Conservation (phyloP, 2,888 invertebrate species). For the Dasypolia templi region DNA sequence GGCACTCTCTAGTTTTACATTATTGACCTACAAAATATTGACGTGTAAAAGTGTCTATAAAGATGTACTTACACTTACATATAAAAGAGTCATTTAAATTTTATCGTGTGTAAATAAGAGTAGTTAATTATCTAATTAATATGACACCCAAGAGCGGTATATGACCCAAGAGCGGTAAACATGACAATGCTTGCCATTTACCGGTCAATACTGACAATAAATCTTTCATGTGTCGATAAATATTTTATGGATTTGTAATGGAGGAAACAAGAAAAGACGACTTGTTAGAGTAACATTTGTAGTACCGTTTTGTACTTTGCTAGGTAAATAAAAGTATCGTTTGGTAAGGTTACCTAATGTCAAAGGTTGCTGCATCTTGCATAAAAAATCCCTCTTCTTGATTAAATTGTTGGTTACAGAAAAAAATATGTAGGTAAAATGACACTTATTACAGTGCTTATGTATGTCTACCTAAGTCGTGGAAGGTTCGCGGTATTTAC, state of each 20-base stretch:
- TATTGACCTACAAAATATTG: too few relatives aligned
- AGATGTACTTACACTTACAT: too few relatives aligned
- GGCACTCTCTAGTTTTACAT: too few relatives aligned
- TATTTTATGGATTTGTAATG: constrained; percentile 33
- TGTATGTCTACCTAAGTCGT: not conserved
- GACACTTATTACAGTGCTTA: not conserved
- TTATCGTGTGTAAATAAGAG: constrained; percentile 33
- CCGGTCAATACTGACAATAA: constrained; percentile 17
- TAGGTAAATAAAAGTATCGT: not conserved
- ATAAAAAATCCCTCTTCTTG: not conserved
- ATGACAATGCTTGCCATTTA: constrained; percentile 50
- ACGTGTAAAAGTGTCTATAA: too few relatives aligned
- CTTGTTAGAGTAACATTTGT: constrained; percentile 6
- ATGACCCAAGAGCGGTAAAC: constrained; percentile 36
- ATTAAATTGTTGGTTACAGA: not conserved
- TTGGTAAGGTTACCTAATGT: not conserved
- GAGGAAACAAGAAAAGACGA: constrained; percentile 28
- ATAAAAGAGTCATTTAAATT: constrained; percentile 13
- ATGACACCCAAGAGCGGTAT: constrained; percentile 28
- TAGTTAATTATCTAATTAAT: constrained; percentile 50
- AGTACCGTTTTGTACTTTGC: constrained; percentile 5
- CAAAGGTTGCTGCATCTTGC: not conserved
- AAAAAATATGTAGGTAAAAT: not conserved
- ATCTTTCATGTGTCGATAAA: constrained; percentile 43
- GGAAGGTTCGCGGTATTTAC: not conserved